A percentile compares a stretch with the other conserved stretches of the same genome.
Evolutionary conservation across 2,113 vertebrate genomes (phyloP).

Genomic region (Tetrax tetrax): DNA sequence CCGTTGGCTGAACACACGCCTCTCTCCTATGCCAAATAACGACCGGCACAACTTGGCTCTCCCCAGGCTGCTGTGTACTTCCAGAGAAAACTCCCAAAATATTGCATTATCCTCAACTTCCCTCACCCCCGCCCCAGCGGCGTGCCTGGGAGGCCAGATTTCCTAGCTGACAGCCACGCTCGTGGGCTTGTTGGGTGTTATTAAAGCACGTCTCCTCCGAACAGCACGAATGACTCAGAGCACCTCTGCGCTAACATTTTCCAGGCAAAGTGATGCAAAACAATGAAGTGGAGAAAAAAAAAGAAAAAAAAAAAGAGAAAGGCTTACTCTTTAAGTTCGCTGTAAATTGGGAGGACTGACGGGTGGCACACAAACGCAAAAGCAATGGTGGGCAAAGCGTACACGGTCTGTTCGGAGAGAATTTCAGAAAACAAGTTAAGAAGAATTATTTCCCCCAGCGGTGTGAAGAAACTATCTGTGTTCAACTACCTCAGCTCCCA

Average conservation of each 20-base stretch:
- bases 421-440: conserved; percentile 45
- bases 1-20: not conserved
- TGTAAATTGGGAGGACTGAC: conserved; percentile 82
- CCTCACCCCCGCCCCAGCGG: not conserved
- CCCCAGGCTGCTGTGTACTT: not conserved
- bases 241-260: conserved; percentile 14
- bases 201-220: not conserved
- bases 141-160: not conserved
- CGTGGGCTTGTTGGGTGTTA: not conserved
- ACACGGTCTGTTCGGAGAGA: conserved; percentile 77
- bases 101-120: not conserved
- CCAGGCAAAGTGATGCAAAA: not conserved
- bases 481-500: conserved; percentile 39
- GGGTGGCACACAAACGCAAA: conserved; percentile 85
- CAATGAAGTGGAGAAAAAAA: not conserved
- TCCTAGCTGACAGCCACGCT: not conserved
- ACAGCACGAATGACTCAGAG: not conserved
- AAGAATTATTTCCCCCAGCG: not conserved
- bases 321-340: conserved; percentile 85
- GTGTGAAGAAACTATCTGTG: not conserved
- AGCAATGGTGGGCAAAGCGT: conserved; percentile 81
- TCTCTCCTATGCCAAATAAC: not conserved
- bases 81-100: not conserved
- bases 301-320: not conserved
- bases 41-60: not conserved